Evolutionary conservation across 2,797 vertebrate genomes (phyloP), one percentile per base, ranked within the genome.

Genomic region (Leptatherina wallacei): DNA sequence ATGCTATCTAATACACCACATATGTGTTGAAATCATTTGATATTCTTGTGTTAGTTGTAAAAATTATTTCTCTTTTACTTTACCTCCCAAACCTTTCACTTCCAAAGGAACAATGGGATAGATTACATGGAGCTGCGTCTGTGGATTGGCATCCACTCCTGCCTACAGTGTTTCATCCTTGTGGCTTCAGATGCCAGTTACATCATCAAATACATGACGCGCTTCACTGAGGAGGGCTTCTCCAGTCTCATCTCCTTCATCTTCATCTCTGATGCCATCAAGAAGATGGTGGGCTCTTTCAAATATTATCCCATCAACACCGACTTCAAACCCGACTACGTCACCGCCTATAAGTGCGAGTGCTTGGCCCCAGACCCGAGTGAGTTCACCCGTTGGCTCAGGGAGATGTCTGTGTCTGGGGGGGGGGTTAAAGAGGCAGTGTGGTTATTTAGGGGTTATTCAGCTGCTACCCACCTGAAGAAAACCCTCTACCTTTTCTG

Each of bases 161-260:
- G 97, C 51, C 12, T 98, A 56, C 98, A 99, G 95, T 99, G 98
- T 89, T 94, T 99, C 54, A 54, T 99, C 66, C 94, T 99, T 73
- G 98, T 99, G 49, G 97, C 96, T 12, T 96, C 95, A 0, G 98
- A 99, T 0, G 96, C 98, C 94, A 99, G 98, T 85, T 99, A 96
- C 93, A 98, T 99, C 86, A 98, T 99, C 88, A 98, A 98, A 88
- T 99, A 99, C 89, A 97, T 99, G 94, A 99, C 98, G 0, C 97
- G 98, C 83, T 99, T 99, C 94, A 99, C 98, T 0, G 98, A 99
- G 83, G 98, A 99, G 73, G 98, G 98, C 51, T 99, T 99, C 93
- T 99, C 98, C 87, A 98, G 96, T 78, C 97, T 99, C 86, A 99
- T 99, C 92, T 99, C 98, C 92, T 98, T 99, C 93, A 99, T 99